Evolutionary conservation across 2,113 vertebrate species (phyloP), one percentile per base, ranked within the genome.

Genomic region (Rana temporaria): DNA sequence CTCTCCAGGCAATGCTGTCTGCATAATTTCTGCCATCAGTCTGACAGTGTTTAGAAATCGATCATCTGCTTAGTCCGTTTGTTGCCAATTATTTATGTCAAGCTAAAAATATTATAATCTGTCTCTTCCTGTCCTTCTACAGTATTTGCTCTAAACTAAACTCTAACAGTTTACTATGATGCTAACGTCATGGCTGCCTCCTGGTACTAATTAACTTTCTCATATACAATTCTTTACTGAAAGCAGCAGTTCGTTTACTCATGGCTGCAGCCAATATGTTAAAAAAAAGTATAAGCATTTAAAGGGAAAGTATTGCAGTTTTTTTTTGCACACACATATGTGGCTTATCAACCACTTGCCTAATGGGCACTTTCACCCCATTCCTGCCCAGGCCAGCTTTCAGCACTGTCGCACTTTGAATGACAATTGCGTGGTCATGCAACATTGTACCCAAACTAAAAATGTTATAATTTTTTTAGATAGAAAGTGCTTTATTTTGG

Each of bases 71-170:
- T 73, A 59, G 71, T 20, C 30, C 34, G 71, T 73, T 73, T 57
- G 34, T 59, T 32, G 56, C 53, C 55, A 73, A 59, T 73, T 73
- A 73, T 73, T 73, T 73, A 73, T 73, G 53, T 73, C 71, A 57
- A 34, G 55, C 55, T 73, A 59, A 73, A 73, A 73, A 73, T 73
- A 73, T 73, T 73, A 73, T 73, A 73, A 73, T 73, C 55, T 59
- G 53, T 26, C 18, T 73, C 71, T 73, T 73, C 71, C 71, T 73
- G 71, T 38, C 26, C 71, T 34, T 73, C 34, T 59, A 59, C 71
- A 73, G 71, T 73, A 73, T 73, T 57, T 60, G 26, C n/a, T 60
- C 71, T 60, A 74, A 74, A 74, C 71, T 60, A 60, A 60, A 74
- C 32, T 74, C 18, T 38, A 59, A 38, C 30, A 60, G 71, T 74